Base-by-base conservation (phyloP, 2,113 vertebrate species). In the Porphyrio hochstetteri region DNA sequence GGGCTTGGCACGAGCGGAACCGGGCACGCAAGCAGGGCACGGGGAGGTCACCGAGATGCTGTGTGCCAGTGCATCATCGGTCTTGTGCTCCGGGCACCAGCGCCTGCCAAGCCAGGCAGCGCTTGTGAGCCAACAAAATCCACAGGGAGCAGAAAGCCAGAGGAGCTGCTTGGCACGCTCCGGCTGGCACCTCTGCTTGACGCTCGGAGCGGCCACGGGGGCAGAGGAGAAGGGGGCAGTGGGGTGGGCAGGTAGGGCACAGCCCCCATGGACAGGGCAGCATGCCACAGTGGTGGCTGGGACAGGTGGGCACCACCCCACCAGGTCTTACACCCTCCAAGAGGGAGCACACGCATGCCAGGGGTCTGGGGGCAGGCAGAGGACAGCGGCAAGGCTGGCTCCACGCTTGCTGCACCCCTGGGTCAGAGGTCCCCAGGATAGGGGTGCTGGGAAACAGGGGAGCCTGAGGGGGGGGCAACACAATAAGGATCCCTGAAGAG, bases 241-340 rank as follows among this genome's bases (percentile, higher is more conserved):
- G 2, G 35, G 57, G 44, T 1, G 2, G 31, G 57, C 36, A 77
- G 19, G 42, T 14, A 52, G 53, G 46, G 48, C 48, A 68, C 0
- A 2, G 81, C 46, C 44, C 64, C 55, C 55, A 11, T 1, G 3
- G 74, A 46, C 25, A 55, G 33, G 2, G 4, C 44, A 90, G 68
- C 31, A 40, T 13, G 17, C 57, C 17, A 0, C 5, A 27, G 1
- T 0, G 0, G 38, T 1, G 16, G 61, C 23, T 17, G n/a, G 38
- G 71, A 35, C 24, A 59, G 52, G 57, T 17, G 77, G 69, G 60
- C 84, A 87, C 20, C 81, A 31, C 28, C 68, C 68, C 24, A 1
- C 0, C 0, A 23, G n/a, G 48, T 46, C 20, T 63, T 56, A 33
- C 1, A 1, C 29, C 71, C 59, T 27, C 33, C 33, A 27, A 40